These are phyloP conservation scores for Watsonalla cultraria DNA, from an alignment of 2,888 invertebrate genomes.

Conservation along the genomic window DNA sequence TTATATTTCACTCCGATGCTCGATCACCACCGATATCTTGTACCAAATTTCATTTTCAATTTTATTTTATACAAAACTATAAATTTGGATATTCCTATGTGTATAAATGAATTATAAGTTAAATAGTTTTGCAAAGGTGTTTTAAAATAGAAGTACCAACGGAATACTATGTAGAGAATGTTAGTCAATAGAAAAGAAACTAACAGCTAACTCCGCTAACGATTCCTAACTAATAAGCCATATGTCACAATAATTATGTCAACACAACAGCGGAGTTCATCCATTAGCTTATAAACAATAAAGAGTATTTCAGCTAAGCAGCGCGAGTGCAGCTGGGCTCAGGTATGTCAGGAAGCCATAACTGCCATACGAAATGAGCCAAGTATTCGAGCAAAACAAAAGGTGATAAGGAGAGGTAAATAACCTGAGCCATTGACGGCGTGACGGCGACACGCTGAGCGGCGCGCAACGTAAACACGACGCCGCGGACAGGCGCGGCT, in stretches of 20 bases:
- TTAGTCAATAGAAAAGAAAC: slow-evolving; percentile 10
- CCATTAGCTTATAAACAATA: neutral
- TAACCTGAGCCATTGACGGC: slow-evolving; percentile 74
- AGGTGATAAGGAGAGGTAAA: slow-evolving; percentile 77
- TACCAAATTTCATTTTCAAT: slow-evolving; percentile 44
- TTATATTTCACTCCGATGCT: slow-evolving; percentile 63
- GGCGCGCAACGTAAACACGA: slow-evolving; percentile 26
- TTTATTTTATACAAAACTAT: slow-evolving; percentile 16
- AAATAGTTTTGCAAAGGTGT: too few species aligned
- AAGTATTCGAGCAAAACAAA: slow-evolving; percentile 75
- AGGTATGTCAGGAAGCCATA: slow-evolving; percentile 40
- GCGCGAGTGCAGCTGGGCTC: slow-evolving; percentile 12
- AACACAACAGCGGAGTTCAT: neutral
- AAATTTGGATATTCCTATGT: too few species aligned
- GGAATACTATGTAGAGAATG: neutral
- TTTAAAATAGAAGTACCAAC: too few species aligned
- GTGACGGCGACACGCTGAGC: slow-evolving; percentile 43
- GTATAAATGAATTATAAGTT: too few species aligned
- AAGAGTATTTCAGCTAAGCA: neutral
- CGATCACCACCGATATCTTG: slow-evolving; percentile 58
- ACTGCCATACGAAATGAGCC: slow-evolving; percentile 46
- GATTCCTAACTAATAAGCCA: neutral
- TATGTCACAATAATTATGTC: neutral
- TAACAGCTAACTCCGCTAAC: neutral
- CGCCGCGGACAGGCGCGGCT: slow-evolving; percentile 30